Percentiles rank a stretch among this genome's conserved stretches.
phyloP scores from a whole-genome alignment of 2,797 vertebrate genomes.

The Adrianichthys oophorus region DNA sequence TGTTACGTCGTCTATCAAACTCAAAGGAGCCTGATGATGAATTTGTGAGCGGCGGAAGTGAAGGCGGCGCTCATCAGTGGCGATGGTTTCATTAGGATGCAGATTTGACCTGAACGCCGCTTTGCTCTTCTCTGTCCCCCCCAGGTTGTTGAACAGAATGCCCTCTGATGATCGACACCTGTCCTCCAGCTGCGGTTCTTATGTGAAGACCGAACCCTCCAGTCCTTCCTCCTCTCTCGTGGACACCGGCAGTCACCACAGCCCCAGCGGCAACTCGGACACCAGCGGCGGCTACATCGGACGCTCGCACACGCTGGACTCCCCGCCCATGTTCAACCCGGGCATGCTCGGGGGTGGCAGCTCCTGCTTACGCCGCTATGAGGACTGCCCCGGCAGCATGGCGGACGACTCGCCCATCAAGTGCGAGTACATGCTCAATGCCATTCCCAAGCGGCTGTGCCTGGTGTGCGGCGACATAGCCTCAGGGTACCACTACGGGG shows the following conservation, averaged over 20 bases:
- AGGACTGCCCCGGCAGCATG: slow-evolving; percentile 83
- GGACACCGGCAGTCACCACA: slow-evolving; percentile 89
- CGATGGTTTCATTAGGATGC: slow-evolving; percentile 11
- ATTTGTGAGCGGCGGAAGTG: slow-evolving; percentile 51
- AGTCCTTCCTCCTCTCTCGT: slow-evolving; percentile 86
- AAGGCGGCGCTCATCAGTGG: slow-evolving; percentile 12
- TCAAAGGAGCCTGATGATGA: slow-evolving; percentile 55
- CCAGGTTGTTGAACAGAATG: slow-evolving; percentile 89
- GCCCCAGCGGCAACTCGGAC: slow-evolving; percentile 87
- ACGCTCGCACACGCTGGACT: slow-evolving; percentile 85
- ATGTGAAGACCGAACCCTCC: slow-evolving; percentile 92
- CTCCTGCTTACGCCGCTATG: slow-evolving; percentile 84
- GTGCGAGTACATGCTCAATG: slow-evolving; percentile 91
- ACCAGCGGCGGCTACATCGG: slow-evolving; percentile 84
- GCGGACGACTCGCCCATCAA: slow-evolving; percentile 88
- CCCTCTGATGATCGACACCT: slow-evolving; percentile 85
- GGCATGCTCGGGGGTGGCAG: slow-evolving; percentile 72
- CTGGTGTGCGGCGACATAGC: slow-evolving; percentile 93
- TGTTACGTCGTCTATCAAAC: slow-evolving; percentile 68
- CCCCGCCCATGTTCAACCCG: slow-evolving; percentile 85
- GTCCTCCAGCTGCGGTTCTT: slow-evolving; percentile 87
- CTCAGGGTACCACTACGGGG: slow-evolving; percentile 93
- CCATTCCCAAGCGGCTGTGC: slow-evolving; percentile 90
- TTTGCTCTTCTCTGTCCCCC: slow-evolving; percentile 11
- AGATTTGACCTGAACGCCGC: slow-evolving; percentile 4